Base-by-base conservation (phyloP, 2,888 invertebrate genomes). In the Melitaea athalia region DNA sequence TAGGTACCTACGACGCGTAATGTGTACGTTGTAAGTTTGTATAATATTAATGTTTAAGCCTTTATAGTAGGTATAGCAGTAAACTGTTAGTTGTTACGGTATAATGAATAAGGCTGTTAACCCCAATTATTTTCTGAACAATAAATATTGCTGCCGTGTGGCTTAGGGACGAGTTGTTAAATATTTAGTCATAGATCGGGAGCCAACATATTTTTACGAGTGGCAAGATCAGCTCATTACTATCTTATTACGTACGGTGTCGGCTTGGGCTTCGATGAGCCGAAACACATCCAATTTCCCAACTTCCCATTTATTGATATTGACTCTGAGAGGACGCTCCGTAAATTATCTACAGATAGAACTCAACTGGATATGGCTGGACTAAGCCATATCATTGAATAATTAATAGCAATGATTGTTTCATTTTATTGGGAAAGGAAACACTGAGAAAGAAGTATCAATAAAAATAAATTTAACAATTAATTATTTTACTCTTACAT, bases 261-360 rank as follows among this genome's bases (percentile, higher is more conserved):
- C 82, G 83, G 85, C 81, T 76, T 78, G 79, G 81, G 78, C 81
- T 79, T 78, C 82, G 85, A 84, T 85, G 85, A 87, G 85, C 86
- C 88, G 86, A 89, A 88, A 88, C 91, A 91, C 92, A 92, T 92
- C 92, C 92, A 92, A 92, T 92, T 92, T 92, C 87, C 89, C 89
- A 85, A 89, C 88, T 87, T 88, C 88, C 86, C 91, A 91, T 92
- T 92, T 92, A 92, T 92, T 92, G 92, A 92, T 92, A 92, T 92
- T 92, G 92, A 92, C 90, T 92, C 86, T 76, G 85, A 81, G 89
- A 90, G 88, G 91, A 90, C 90, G 90, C 86, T 82, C 83, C 82
- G 83, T 83, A 85, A 85, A 84, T 83, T 85, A 82, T 80, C 77
- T 76, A 74, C 75, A 74, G 76, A 79, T 79, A 74, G 72, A 82